Evolutionary conservation across 2,113 vertebrate genomes (phyloP).

Genomic region (Tyto alba): DNA sequence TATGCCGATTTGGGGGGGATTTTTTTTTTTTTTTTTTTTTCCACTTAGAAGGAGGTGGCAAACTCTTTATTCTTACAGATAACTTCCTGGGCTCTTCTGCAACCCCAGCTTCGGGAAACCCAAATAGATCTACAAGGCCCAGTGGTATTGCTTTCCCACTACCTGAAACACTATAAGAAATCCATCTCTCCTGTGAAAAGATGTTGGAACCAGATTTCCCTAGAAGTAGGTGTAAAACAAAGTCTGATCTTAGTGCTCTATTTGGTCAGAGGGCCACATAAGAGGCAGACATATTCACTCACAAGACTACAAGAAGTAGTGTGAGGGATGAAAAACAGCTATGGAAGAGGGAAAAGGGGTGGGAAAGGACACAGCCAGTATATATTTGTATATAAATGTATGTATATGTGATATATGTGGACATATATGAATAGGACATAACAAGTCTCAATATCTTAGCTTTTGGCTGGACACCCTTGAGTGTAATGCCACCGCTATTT

Average conservation of each 20-base stretch:
- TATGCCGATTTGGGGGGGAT: too few species aligned
- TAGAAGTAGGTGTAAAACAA: background rate
- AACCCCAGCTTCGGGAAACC: background rate
- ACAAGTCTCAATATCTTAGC: background rate
- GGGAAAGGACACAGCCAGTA: background rate
- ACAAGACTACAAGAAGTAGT: background rate
- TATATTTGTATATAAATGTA: background rate
- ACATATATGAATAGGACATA: background rate
- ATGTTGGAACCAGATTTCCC: background rate
- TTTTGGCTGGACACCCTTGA: background rate
- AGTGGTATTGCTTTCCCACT: background rate
- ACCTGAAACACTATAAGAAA: background rate
- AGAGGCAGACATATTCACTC: background rate
- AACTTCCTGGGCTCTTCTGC: background rate
- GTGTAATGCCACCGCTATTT: rapidly evolving
- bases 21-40: background rate
- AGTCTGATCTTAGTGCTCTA: background rate
- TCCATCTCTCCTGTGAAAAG: background rate
- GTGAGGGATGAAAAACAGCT: background rate
- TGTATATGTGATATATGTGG: background rate
- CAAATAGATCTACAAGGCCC: rapidly evolving
- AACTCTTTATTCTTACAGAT: background rate
- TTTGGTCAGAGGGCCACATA: background rate
- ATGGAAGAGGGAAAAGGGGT: background rate
- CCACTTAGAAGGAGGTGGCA: background rate